Evolutionary conservation across 2,797 vertebrate species (phyloP), one percentile per base, ranked within the genome.

Genomic region (Ciconia nigra): DNA sequence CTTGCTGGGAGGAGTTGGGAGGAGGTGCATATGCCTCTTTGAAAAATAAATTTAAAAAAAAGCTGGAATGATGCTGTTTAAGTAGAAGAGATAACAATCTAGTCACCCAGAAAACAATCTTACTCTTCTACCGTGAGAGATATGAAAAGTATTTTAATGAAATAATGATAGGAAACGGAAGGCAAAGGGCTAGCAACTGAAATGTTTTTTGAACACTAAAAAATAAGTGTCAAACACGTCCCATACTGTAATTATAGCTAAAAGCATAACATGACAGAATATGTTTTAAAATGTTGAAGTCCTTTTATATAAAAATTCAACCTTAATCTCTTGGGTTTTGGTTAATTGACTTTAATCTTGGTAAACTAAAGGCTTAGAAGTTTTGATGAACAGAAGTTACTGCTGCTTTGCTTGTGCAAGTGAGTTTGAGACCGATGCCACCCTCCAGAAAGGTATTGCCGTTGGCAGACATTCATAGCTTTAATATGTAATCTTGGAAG

Each of bases 161-260:
- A 95, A 93, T 93, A 91, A 83, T 87, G 88, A 87, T 92, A 76
- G 77, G 67, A 92, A 95, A 71, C 90, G 93, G 87, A 90, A 96
- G 94, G 94, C 52, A 79, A 91, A 92, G 78, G 85, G 63, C 74
- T 96, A 91, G 88, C 70, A 70, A 93, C 80, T 79, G 90, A 81
- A 95, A 91, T 90, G 65, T 82, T 91, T 93, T 89, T 93, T 89
- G 86, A 95, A 95, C 58, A 15, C 73, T 93, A 87, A 89, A 93
- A 95, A 89, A 25, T 95, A 89, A 90, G 82, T 92, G 81, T 95
- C 69, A 89, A 91, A 76, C 73, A 78, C 83, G 42, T 93, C 73
- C 46, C 37, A 26, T 77, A 79, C 72, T 84, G 71, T 76, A 95
- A 90, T 92, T 87, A 79, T 62, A 93, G 74, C 41, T 79, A 79